These are phyloP conservation scores for Sander lucioperca DNA, from an alignment of 2,113 vertebrate genomes.

Conservation along the genomic window DNA sequence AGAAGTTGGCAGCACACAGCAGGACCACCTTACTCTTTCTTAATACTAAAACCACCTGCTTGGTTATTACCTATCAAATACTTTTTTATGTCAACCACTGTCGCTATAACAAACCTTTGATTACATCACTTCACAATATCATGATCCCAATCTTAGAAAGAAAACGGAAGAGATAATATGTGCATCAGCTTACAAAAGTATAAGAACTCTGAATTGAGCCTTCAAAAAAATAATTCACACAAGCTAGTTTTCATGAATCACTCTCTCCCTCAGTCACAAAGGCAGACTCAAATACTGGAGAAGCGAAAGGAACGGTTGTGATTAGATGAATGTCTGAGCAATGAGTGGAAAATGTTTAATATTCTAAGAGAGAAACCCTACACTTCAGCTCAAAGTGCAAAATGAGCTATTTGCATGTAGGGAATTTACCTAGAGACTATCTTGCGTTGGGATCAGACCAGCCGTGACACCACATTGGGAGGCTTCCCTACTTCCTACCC, in stretches of 20 bases:
- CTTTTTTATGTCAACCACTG: not conserved
- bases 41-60: conserved; percentile 46
- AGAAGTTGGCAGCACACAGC: conserved; percentile 45
- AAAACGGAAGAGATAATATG: not conserved
- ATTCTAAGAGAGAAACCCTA: not conserved
- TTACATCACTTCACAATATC: conserved; percentile 18
- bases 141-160: conserved; percentile 15
- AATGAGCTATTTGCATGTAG: not conserved
- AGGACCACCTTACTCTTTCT: conserved; percentile 24
- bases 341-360: not conserved
- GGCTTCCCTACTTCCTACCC: too few species aligned
- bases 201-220: not conserved
- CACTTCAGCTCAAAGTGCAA: not conserved
- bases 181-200: not conserved
- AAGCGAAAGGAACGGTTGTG: not conserved
- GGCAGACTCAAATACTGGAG: not conserved
- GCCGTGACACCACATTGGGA: too few species aligned
- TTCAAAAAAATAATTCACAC: not conserved
- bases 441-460: too few species aligned
- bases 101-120: conserved; percentile 28
- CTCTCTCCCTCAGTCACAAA: not conserved
- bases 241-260: not conserved
- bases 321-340: not conserved
- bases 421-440: too few species aligned
- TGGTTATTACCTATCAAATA: conserved; percentile 32